phyloP scores from a whole-genome alignment of 2,888 invertebrate genomes.

The Galeruca laticollis region DNA sequence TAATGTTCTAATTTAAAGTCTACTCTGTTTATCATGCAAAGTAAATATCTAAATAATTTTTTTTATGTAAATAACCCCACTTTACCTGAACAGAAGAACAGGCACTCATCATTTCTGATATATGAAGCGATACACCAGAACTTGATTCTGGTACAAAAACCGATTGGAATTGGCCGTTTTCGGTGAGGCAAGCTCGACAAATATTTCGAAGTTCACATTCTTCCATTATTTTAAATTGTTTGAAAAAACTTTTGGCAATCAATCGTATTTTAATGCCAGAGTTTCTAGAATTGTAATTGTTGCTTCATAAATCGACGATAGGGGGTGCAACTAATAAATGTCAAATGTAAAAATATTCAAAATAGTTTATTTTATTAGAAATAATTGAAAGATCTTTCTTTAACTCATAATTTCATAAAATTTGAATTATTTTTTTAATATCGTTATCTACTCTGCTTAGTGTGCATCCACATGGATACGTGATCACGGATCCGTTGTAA shows the following conservation, averaged over 20 bases:
- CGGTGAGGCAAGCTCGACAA: slow-evolving; percentile 64
- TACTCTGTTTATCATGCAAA: background rate
- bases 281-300: slow-evolving; percentile 40
- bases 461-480: too few relatives aligned
- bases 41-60: slow-evolving; percentile 11
- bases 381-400: background rate
- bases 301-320: slow-evolving; percentile 5
- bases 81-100: slow-evolving; percentile 64
- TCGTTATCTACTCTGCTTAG: too few relatives aligned
- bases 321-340: slow-evolving; percentile 1
- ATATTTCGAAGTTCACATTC: slow-evolving; percentile 55
- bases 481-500: too few relatives aligned
- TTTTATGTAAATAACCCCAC: slow-evolving; percentile 33
- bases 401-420: too few relatives aligned
- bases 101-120: slow-evolving; percentile 65
- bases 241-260: slow-evolving; percentile 60
- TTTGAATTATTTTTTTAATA: too few relatives aligned
- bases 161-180: slow-evolving; percentile 62
- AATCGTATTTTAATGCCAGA: slow-evolving; percentile 52
- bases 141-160: slow-evolving; percentile 60
- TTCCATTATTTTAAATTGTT: slow-evolving; percentile 52
- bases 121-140: slow-evolving; percentile 58
- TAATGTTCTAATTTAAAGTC: background rate
- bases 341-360: background rate
- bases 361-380: background rate